Evolutionary conservation across 1,140 invertebrate species (phyloP), one percentile per base, ranked within the genome.

Genomic region (Ceratina australensis): DNA sequence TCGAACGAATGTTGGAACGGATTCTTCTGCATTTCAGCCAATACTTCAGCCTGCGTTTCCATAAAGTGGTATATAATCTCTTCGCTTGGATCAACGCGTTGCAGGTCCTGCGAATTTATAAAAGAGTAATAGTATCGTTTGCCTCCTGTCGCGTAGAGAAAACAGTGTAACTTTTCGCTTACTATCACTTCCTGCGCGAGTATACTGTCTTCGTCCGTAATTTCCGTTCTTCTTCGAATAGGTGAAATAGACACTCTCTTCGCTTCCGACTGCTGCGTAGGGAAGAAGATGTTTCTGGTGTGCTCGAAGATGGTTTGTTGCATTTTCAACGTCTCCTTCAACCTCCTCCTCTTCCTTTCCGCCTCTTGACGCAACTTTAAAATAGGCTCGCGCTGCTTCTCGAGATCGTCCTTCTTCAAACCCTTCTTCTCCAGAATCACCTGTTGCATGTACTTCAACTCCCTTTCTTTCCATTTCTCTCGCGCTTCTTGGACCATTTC

Each of bases 361-460:
- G 88, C 89, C 42, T 93, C 92, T 59, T 89, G 84, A 24, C 92
- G 89, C 33, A 93, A 74, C 72, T 87, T 90, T 18, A 91, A 72
- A 56, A 93, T 56, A 2, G 93, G 93, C 16, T 87, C 88, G 42
- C 90, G 87, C 54, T 91, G 87, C 42, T 77, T 90, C 47, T 93
- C 87, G 13, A 93, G 77, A n/a, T 91, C 88, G 61, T 93, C 90
- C n/a, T 89, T 89, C 24, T 90, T 86, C 5, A 93, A 68, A 5
- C 92, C 91, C 67, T 93, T 93, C 72, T 91, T 93, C 20, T 87
- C 87, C 5, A 93, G 82, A 24, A 93, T 89, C 16, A 90, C 87
- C 47, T 86, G 85, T 64, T 92, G 92, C 89, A 94, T 93, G n/a
- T 91, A 87, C 42, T 89, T 87, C 74, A 92, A 79, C 77, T 93